A percentile compares a stretch with the other conserved stretches of the same genome.
These are phyloP conservation scores for Empidonax alnorum DNA, from an alignment of 2,113 vertebrate genomes.

Conservation along the genomic window DNA sequence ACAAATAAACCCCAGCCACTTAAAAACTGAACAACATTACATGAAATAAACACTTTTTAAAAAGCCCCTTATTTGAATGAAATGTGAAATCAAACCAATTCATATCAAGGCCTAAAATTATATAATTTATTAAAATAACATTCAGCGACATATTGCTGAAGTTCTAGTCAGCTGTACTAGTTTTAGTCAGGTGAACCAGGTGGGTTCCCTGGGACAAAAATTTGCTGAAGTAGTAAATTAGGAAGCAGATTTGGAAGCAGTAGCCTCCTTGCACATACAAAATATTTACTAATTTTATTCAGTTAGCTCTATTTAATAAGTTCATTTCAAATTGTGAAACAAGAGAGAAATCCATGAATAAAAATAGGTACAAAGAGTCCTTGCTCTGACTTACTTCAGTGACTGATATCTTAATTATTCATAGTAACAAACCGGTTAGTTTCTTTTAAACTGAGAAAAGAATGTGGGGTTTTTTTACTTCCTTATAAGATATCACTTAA, in stretches of 20 bases:
- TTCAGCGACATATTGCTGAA: neutral
- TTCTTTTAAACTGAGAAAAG: neutral
- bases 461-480: neutral
- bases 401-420: slow-evolving; percentile 4
- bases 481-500: neutral
- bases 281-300: neutral
- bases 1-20: accelerated
- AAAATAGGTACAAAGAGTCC: neutral
- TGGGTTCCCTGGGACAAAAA: neutral
- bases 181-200: neutral
- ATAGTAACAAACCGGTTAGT: neutral
- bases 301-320: neutral
- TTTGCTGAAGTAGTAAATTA: neutral
- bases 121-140: neutral
- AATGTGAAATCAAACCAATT: neutral
- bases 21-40: neutral
- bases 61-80: neutral
- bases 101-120: neutral
- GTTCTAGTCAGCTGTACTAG: neutral
- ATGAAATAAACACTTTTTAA: neutral
- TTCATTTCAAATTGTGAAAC: neutral
- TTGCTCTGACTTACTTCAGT: neutral
- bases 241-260: neutral
- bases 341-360: neutral
- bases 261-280: neutral